Conservation (phyloP, 2,888 invertebrate species). For the Lepeophtheirus nordmannii region DNA sequence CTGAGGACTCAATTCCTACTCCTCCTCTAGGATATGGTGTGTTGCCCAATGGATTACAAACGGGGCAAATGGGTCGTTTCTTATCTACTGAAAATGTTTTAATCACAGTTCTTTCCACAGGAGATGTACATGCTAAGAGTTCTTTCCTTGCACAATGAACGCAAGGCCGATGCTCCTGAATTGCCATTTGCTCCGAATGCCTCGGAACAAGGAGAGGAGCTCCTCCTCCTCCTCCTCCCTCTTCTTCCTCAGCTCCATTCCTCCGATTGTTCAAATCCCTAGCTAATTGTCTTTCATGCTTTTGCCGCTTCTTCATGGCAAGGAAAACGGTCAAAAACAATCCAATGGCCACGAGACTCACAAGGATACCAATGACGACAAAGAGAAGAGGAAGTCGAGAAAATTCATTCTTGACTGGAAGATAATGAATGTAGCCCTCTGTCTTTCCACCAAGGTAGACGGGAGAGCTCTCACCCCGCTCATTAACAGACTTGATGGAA, state of each 20-base stretch:
- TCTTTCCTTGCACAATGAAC: neutral
- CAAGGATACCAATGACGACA: conserved; percentile 12
- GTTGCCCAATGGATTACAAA: conserved; percentile 17
- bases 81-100: conserved; percentile 22
- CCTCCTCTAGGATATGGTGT: conserved; percentile 15
- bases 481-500: conserved; percentile 18
- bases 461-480: conserved; percentile 17
- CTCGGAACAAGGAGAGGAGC: too few species aligned
- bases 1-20: too few species aligned
- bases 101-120: conserved; percentile 15
- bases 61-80: conserved; percentile 14
- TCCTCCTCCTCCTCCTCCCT: neutral
- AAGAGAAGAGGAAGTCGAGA: conserved; percentile 15
- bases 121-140: neutral
- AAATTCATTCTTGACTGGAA: conserved; percentile 8
- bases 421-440: neutral
- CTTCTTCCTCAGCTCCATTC: too few species aligned
- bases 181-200: neutral
- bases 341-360: conserved; percentile 16
- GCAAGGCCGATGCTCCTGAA: neutral
- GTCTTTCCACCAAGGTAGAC: conserved; percentile 22
- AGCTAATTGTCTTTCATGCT: neutral
- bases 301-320: conserved; percentile 5
- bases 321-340: conserved; percentile 11
- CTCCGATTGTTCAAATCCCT: conserved; percentile 4